These are phyloP conservation scores for Typhlomys cinereus DNA, from an alignment of 2,113 vertebrate species.

Conservation along the genomic window DNA sequence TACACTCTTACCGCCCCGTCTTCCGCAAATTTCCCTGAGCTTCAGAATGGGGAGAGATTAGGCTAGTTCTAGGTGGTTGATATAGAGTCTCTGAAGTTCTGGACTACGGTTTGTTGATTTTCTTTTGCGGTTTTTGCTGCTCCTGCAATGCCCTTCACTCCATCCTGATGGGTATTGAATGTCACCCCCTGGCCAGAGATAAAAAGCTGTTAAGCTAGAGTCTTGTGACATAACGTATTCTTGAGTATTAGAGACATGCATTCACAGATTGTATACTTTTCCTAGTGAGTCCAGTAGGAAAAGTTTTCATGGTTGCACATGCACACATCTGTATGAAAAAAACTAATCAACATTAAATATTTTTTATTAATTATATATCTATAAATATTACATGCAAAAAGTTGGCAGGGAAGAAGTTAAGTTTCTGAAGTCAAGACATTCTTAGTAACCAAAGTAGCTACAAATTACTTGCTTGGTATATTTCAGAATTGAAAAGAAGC, in stretches of 20 bases:
- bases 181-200: no score
- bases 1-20: no score
- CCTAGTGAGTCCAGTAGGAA: not conserved
- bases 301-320: not conserved
- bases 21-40: no score
- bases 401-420: not conserved
- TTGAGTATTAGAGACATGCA: not conserved
- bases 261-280: not conserved
- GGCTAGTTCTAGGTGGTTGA: no score
- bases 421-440: not conserved
- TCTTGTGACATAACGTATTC: accelerated
- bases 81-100: no score
- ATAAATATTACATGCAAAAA: not conserved
- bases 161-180: no score
- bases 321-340: not conserved
- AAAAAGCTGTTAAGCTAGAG: no score
- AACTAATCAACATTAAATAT: not conserved
- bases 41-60: no score
- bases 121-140: no score
- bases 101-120: no score
- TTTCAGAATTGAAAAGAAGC: not conserved
- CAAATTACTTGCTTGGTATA: not conserved
- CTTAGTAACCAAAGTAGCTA: not conserved
- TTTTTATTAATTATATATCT: not conserved
- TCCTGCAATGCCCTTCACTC: no score